Percentiles rank a stretch among this genome's conserved stretches.
Conservation (phyloP, 2,113 vertebrate genomes). For the Ceratotherium simum region DNA sequence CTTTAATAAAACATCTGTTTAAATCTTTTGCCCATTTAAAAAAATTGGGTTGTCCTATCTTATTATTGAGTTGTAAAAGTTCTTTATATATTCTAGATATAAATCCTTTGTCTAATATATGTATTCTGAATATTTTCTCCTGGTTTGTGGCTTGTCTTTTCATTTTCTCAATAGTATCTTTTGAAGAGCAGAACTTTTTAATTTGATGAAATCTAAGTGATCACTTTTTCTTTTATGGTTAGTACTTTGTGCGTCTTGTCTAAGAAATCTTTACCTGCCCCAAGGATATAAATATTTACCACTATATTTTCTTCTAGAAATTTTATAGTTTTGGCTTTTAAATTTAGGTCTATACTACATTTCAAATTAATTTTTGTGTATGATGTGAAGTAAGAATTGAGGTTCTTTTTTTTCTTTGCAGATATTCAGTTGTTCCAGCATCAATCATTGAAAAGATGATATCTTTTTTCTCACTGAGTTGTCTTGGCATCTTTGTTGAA, state of each 20-base stretch:
- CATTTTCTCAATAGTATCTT: neutral
- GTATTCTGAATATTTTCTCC: neutral
- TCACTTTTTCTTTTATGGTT: neutral
- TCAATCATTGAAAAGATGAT: neutral
- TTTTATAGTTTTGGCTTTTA: neutral
- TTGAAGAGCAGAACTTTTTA: neutral
- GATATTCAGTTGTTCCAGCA: neutral
- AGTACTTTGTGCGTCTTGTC: neutral
- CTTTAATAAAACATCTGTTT: neutral
- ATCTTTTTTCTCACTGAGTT: neutral
- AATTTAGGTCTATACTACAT: neutral
- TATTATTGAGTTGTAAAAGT: neutral
- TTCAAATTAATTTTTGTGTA: constrained; percentile 15
- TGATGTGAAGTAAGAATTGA: neutral
- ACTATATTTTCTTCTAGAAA: neutral
- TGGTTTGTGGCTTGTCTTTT: neutral
- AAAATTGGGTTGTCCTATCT: neutral
- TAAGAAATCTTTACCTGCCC: neutral
- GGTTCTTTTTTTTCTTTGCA: neutral
- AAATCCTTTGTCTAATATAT: neutral
- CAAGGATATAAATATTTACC: neutral
- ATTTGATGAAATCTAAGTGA: constrained; percentile 8
- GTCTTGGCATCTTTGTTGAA: neutral
- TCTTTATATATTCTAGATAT: neutral
- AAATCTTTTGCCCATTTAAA: neutral